These are phyloP conservation scores for Ypsolopha sequella DNA, from an alignment of 2,888 invertebrate genomes.

Conservation along the genomic window DNA sequence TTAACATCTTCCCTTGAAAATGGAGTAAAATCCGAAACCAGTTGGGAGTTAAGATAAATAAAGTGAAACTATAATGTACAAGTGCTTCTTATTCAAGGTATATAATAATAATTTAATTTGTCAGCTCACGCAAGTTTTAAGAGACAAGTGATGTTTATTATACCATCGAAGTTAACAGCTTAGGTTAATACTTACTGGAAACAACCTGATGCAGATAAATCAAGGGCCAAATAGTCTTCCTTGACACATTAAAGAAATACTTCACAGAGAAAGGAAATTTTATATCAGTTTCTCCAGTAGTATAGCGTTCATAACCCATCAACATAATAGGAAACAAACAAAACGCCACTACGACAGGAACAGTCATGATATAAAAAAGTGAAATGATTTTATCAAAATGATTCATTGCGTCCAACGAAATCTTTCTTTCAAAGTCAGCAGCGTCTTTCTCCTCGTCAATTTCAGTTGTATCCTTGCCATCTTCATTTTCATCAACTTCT, in stretches of 20 bases:
- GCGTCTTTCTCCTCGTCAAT: not conserved
- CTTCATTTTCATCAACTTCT: slow-evolving; percentile 9
- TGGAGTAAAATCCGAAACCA: too few species aligned
- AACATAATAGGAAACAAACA: slow-evolving; percentile 24
- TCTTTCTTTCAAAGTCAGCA: not conserved
- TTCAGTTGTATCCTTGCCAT: slow-evolving; percentile 2
- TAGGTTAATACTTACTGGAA: slow-evolving; percentile 36
- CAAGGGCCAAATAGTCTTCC: slow-evolving; percentile 23
- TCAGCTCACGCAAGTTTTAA: not conserved
- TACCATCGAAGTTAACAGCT: not conserved
- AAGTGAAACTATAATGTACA: too few species aligned
- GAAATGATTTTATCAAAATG: slow-evolving; percentile 21
- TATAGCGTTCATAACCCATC: slow-evolving; percentile 26
- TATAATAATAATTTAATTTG: too few species aligned
- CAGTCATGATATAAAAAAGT: slow-evolving; percentile 18
- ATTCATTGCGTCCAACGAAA: slow-evolving; percentile 16
- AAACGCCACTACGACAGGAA: slow-evolving; percentile 25
- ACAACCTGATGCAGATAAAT: slow-evolving; percentile 36
- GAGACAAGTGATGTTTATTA: not conserved
- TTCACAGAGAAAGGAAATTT: slow-evolving; percentile 33
- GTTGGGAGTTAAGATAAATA: too few species aligned
- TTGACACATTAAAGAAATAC: slow-evolving; percentile 35
- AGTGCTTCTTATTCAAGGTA: too few species aligned
- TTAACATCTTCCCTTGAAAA: too few species aligned
- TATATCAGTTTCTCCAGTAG: slow-evolving; percentile 20